Conservation (phyloP, 1,140 invertebrate genomes). For the Drosophila insularis region DNA sequence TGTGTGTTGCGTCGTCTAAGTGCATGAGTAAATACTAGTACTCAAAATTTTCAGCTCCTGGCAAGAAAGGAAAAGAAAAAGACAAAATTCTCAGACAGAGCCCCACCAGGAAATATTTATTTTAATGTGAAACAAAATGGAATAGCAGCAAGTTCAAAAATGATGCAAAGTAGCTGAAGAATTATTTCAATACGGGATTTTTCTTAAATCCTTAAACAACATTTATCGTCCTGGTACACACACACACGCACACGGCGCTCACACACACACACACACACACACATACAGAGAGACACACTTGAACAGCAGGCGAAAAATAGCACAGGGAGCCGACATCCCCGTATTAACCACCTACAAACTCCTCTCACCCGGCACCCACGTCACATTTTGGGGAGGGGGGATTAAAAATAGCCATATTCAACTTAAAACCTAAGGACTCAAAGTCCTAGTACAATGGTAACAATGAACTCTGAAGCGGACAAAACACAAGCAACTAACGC, state of each 20-base stretch:
- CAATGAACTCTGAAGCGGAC: slow-evolving; percentile 82
- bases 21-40: slow-evolving; percentile 37
- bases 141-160: slow-evolving; percentile 3
- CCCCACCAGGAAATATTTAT: slow-evolving; percentile 2
- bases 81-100: slow-evolving; percentile 8
- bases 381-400: background rate
- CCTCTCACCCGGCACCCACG: slow-evolving; percentile 26
- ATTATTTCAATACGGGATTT: background rate
- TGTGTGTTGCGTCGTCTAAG: slow-evolving; percentile 24
- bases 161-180: slow-evolving; percentile 34
- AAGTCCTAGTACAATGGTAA: slow-evolving; percentile 75
- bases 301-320: slow-evolving; percentile 14
- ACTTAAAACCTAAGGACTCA: background rate
- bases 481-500: slow-evolving; percentile 77
- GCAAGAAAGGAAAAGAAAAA: background rate
- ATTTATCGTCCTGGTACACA: slow-evolving; percentile 21
- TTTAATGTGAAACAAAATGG: background rate
- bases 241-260: slow-evolving; percentile 23
- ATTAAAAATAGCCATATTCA: slow-evolving; percentile 39
- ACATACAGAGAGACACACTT: slow-evolving; percentile 23
- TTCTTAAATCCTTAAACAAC: slow-evolving; percentile 3
- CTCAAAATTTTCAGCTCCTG: slow-evolving; percentile 21
- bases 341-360: background rate
- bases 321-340: background rate
- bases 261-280: slow-evolving; percentile 14